phyloP scores from a whole-genome alignment of 2,797 vertebrate species.

The Lindbergichthys nudifrons region DNA sequence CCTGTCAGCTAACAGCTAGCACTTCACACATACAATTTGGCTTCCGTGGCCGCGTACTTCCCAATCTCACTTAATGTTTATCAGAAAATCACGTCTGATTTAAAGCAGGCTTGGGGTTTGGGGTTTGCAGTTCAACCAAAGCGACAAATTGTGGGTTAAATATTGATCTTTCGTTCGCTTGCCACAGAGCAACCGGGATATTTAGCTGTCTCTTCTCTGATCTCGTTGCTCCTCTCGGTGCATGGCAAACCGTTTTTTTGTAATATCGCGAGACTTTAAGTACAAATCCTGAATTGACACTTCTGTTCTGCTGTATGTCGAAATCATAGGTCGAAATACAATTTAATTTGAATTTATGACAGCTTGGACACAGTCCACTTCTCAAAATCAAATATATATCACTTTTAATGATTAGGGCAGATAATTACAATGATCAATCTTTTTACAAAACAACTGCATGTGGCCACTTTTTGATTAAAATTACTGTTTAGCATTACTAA shows the following conservation, averaged over 20 bases:
- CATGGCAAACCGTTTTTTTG: conserved; percentile 54
- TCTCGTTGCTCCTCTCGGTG: conserved; percentile 60
- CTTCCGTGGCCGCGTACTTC: conserved; percentile 59
- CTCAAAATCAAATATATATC: neutral
- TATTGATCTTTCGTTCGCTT: conserved; percentile 46
- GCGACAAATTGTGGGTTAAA: conserved; percentile 34
- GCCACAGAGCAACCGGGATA: conserved; percentile 42
- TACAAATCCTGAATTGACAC: neutral
- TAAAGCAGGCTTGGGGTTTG: conserved; percentile 14
- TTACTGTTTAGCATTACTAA: neutral
- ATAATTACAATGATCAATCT: neutral
- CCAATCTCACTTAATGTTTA: conserved; percentile 50
- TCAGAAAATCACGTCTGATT: conserved; percentile 29
- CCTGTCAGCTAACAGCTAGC: conserved; percentile 79
- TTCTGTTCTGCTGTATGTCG: conserved; percentile 37
- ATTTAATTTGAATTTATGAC: neutral
- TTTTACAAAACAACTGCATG: neutral
- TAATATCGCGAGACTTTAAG: conserved; percentile 78
- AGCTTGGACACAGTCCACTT: neutral
- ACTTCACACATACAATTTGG: conserved; percentile 75
- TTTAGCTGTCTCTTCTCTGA: conserved; percentile 58
- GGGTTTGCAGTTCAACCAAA: conserved; percentile 37
- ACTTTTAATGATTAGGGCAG: neutral
- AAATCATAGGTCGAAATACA: neutral
- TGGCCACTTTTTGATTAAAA: neutral